A percentile compares a stretch with the other conserved stretches of the same genome.
Conservation (phyloP, 2,888 invertebrate genomes). For the Monoplex corrugatus region DNA sequence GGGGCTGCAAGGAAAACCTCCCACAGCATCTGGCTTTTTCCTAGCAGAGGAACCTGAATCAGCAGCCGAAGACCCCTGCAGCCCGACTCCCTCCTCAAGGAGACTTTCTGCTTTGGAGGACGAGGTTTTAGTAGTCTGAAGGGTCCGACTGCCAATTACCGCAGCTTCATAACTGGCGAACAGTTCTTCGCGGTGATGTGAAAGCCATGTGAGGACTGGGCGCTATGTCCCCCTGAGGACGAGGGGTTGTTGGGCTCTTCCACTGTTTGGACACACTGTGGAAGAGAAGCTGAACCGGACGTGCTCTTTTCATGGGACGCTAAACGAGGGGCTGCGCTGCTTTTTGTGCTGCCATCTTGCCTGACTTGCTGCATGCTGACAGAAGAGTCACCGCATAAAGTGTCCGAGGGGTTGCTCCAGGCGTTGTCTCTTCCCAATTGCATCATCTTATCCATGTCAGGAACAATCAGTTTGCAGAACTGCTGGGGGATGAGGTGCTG, state of each 20-base stretch:
- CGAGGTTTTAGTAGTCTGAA: background rate
- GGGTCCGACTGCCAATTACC: constrained; percentile 28
- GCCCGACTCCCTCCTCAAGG: background rate
- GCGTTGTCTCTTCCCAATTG: constrained; percentile 46
- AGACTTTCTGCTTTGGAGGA: constrained; percentile 1
- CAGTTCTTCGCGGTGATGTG: constrained; percentile 49
- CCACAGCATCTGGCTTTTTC: background rate
- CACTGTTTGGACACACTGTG: background rate
- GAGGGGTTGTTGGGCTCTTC: background rate
- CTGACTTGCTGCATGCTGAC: background rate
- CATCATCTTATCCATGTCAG: constrained; percentile 50
- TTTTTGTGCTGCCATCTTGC: background rate
- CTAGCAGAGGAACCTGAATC: background rate
- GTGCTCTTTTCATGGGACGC: background rate
- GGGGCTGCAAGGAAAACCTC: background rate
- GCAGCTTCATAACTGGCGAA: constrained; percentile 49
- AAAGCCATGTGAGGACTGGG: constrained; percentile 31
- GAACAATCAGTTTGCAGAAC: constrained; percentile 50
- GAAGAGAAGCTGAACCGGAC: background rate
- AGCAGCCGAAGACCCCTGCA: background rate
- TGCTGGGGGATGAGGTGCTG: constrained; percentile 49
- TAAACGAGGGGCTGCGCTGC: background rate
- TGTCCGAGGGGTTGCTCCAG: constrained; percentile 7
- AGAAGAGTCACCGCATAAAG: background rate
- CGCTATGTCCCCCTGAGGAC: background rate